These are phyloP conservation scores for Promerops cafer DNA, from an alignment of 2,113 vertebrate genomes.

Conservation along the genomic window DNA sequence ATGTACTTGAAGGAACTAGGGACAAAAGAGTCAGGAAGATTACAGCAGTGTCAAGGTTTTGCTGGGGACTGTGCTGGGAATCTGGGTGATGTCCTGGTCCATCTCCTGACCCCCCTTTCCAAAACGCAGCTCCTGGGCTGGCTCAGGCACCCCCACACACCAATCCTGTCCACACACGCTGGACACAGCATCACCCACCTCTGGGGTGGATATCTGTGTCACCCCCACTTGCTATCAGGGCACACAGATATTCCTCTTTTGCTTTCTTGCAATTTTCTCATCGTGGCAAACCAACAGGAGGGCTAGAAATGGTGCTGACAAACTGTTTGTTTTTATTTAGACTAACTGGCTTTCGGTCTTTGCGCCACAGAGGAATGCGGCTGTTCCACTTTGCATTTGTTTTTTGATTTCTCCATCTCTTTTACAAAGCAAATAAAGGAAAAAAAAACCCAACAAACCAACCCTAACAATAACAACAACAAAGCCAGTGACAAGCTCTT, in stretches of 20 bases:
- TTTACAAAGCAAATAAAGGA: constrained; percentile 23
- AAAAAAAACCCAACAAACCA: neutral
- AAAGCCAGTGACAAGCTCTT: constrained; percentile 18
- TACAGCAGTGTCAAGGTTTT: neutral
- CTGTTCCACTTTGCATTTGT: neutral
- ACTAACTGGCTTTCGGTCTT: neutral
- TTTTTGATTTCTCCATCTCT: constrained; percentile 42
- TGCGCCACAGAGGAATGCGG: constrained; percentile 5
- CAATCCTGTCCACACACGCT: neutral
- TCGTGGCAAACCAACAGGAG: neutral
- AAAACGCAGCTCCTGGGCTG: neutral
- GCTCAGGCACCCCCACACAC: fast-evolving
- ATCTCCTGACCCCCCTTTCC: neutral
- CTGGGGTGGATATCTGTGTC: neutral
- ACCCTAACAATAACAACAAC: neutral
- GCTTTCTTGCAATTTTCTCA: neutral
- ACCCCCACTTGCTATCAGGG: neutral
- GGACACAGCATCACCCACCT: fast-evolving
- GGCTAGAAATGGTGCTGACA: neutral
- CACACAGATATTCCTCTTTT: neutral
- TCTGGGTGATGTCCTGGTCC: neutral
- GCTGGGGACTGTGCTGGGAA: neutral
- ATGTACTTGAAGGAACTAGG: neutral
- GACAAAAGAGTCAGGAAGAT: neutral
- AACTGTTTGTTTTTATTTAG: constrained; percentile 40